phyloP scores from a whole-genome alignment of 2,113 vertebrate genomes.

The Pardalotus punctatus region DNA sequence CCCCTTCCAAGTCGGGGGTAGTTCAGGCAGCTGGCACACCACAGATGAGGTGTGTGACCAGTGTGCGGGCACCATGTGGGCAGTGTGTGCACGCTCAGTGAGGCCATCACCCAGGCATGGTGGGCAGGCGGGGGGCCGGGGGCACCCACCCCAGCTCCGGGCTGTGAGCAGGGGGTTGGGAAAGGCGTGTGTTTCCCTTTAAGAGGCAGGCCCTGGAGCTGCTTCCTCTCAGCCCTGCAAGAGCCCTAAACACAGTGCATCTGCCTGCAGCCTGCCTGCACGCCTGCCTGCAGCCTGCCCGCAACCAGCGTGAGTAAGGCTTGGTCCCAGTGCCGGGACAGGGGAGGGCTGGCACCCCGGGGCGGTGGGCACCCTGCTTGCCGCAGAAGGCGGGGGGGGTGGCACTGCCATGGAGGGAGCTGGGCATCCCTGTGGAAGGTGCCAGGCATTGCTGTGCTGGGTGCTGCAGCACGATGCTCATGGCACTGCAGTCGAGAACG shows the following conservation, averaged over 20 bases:
- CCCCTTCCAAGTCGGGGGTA: fast-evolving
- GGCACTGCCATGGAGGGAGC: not conserved
- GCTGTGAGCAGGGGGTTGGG: constrained; percentile 12
- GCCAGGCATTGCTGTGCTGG: not conserved
- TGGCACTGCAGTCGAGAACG: fast-evolving
- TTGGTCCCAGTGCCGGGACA: not conserved
- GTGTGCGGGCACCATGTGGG: not conserved
- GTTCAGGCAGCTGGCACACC: not conserved
- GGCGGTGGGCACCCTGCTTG: not conserved
- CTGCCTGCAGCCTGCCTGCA: constrained; percentile 19
- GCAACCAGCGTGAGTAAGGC: constrained; percentile 33
- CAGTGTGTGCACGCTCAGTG: fast-evolving
- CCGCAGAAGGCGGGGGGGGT: not conserved
- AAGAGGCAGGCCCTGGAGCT: constrained; percentile 71
- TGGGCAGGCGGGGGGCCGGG: not conserved
- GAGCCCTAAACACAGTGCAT: constrained; percentile 60
- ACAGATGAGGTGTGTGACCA: not conserved
- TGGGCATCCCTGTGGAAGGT: not conserved
- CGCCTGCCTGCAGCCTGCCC: not conserved
- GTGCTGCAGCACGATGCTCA: not conserved
- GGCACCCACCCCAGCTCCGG: not conserved
- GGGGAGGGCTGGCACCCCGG: not conserved
- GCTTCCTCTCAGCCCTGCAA: constrained; percentile 60
- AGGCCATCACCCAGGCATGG: not conserved
- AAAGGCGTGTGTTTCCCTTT: constrained; percentile 72